Conservation (phyloP, 2,113 vertebrate genomes). For the Phyllostomus discolor region DNA sequence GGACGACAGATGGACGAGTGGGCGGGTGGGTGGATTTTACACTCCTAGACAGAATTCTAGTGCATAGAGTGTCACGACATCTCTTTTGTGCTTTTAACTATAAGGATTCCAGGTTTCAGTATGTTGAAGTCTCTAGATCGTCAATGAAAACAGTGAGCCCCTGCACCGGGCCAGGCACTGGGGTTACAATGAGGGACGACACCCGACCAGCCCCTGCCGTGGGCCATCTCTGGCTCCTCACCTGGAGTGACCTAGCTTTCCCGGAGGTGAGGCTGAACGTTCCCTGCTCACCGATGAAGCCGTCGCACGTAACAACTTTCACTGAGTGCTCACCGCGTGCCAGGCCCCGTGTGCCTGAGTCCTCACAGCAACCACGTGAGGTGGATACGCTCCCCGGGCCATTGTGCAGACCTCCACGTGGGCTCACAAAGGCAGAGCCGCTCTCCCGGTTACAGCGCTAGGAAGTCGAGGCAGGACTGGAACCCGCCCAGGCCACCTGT, state of each 20-base stretch:
- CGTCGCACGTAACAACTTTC: no score
- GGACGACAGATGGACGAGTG: accelerated
- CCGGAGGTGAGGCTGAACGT: background rate
- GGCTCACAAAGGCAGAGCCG: background rate
- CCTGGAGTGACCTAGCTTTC: background rate
- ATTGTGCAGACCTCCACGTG: background rate
- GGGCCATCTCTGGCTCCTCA: background rate
- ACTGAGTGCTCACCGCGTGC: accelerated
- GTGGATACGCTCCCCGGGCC: accelerated
- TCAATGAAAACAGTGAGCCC: background rate
- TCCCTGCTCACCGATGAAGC: background rate
- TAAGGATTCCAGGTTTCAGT: background rate
- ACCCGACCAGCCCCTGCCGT: background rate
- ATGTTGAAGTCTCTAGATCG: background rate
- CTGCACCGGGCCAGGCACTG: background rate
- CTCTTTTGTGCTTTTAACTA: background rate
- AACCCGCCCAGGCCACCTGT: background rate
- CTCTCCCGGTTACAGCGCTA: no score
- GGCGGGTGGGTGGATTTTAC: background rate
- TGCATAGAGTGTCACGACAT: background rate
- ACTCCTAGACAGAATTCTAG: background rate
- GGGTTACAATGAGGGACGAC: no score
- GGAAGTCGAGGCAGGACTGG: background rate
- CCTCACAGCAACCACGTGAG: accelerated
- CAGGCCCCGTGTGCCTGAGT: background rate